Evolutionary conservation across 2,888 invertebrate species (phyloP).

Genomic region (Brenthis ino): DNA sequence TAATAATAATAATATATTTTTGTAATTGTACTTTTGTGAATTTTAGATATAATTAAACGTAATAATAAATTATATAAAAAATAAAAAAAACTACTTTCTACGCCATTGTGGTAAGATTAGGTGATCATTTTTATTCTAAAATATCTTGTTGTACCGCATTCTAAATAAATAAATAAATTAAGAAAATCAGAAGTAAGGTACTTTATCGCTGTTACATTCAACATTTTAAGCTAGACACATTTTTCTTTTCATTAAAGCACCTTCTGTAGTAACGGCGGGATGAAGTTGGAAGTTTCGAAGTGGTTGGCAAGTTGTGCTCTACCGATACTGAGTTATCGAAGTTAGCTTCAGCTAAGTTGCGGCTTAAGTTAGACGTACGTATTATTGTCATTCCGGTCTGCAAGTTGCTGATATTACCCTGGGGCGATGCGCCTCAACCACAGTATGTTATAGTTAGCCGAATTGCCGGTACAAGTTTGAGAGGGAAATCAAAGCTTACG

Average conservation of each 20-base stretch:
- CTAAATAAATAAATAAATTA: background rate
- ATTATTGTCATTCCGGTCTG: conserved; percentile 59
- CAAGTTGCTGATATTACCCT: conserved; percentile 42
- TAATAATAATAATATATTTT: no score
- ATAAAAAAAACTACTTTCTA: no score
- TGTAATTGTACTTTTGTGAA: no score
- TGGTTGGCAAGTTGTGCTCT: conserved; percentile 45
- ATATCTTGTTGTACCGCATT: no score
- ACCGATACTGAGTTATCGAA: conserved; percentile 70
- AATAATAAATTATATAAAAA: no score
- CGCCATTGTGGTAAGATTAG: no score
- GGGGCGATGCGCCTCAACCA: conserved; percentile 24
- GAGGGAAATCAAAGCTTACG: conserved; percentile 23
- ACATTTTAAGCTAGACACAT: background rate
- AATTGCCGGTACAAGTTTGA: conserved; percentile 34
- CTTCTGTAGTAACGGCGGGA: conserved; percentile 42
- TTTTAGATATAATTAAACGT: no score
- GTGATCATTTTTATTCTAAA: no score
- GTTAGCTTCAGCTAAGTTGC: conserved; percentile 67
- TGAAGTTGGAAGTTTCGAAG: conserved; percentile 58
- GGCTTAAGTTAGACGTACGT: conserved; percentile 67
- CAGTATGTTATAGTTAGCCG: conserved; percentile 31
- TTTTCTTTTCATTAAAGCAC: conserved; percentile 22
- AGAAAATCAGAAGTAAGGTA: no score
- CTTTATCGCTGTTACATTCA: background rate